phyloP scores from a whole-genome alignment of 2,797 vertebrate species.

The Dendrocincla tyrannina region DNA sequence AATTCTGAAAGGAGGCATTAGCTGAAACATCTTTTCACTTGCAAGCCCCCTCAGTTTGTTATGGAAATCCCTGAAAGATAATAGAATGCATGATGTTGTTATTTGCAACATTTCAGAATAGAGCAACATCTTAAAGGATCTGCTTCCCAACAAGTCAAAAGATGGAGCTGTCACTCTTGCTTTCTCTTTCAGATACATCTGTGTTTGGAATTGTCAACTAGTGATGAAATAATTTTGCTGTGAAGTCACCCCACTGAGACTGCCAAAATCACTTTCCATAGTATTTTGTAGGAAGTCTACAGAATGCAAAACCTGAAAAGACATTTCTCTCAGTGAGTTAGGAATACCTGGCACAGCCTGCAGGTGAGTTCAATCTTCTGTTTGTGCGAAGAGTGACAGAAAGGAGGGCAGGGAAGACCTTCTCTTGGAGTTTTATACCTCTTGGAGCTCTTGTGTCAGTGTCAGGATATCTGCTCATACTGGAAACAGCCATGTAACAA shows the following conservation, averaged over 20 bases:
- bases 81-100: not conserved
- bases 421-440: not conserved
- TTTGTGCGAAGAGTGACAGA: not conserved
- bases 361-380: not conserved
- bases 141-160: not conserved
- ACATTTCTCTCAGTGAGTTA: not conserved
- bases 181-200: not conserved
- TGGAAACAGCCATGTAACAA: not conserved
- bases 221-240: not conserved
- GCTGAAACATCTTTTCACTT: not conserved
- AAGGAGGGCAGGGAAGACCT: not conserved
- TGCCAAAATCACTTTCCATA: not conserved
- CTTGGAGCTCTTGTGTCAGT: not conserved
- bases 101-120: not conserved
- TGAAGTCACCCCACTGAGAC: not conserved
- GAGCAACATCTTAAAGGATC: not conserved
- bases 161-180: not conserved
- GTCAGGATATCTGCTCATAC: not conserved
- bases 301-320: not conserved
- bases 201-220: not conserved
- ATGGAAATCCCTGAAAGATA: not conserved
- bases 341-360: not conserved
- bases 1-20: not conserved
- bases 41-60: not conserved
- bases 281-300: not conserved